These are phyloP conservation scores for Sylvilagus floridanus DNA, from an alignment of 2,797 vertebrate species.

Conservation along the genomic window DNA sequence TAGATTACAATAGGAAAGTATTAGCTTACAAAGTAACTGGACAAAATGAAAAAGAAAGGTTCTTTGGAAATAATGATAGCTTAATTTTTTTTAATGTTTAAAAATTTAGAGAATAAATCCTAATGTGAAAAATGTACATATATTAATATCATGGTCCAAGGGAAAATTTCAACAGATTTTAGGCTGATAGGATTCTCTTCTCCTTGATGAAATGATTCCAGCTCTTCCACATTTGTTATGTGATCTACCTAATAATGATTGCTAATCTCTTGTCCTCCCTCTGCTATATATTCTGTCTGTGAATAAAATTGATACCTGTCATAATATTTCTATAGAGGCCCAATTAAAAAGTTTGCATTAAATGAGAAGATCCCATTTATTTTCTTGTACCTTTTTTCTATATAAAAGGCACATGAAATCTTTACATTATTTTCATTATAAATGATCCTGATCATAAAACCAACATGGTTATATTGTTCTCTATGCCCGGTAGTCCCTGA, in stretches of 20 bases:
- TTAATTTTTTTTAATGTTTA: conserved; percentile 24
- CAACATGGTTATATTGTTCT: conserved; percentile 58
- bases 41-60: conserved; percentile 20
- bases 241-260: no score
- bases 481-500: conserved; percentile 43
- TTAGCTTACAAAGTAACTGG: not conserved
- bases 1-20: conserved; percentile 35
- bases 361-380: conserved; percentile 30
- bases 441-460: conserved; percentile 66
- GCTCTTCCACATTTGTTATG: not conserved
- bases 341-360: conserved; percentile 52
- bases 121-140: not conserved
- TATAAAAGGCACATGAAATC: conserved; percentile 61
- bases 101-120: conserved; percentile 4
- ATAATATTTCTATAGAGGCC: not conserved
- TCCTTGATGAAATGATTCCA: not conserved
- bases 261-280: not conserved
- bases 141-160: not conserved
- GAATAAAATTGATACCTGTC: not conserved
- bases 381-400: conserved; percentile 61
- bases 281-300: not conserved
- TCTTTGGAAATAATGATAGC: not conserved
- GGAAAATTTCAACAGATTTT: not conserved
- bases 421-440: conserved; percentile 56
- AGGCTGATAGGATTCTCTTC: not conserved